phyloP scores from a whole-genome alignment of 2,113 vertebrate genomes.

The Pao palembangensis region DNA sequence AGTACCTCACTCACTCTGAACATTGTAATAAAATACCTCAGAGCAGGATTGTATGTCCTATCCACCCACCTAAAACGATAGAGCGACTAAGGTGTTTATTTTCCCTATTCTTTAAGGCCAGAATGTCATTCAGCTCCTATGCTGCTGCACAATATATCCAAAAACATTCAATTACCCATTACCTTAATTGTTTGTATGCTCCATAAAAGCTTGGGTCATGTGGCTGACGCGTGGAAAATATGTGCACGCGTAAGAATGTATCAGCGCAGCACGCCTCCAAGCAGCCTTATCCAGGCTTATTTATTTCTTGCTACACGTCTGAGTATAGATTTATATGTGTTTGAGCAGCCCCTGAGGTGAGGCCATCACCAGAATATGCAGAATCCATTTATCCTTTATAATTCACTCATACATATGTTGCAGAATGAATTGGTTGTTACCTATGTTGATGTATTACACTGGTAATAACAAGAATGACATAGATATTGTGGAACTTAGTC shows the following conservation, averaged over 20 bases:
- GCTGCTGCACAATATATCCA: conserved; percentile 26
- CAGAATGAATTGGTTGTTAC: too few species aligned
- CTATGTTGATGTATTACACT: too few species aligned
- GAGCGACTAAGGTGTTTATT: conserved; percentile 46
- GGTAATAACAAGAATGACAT: too few species aligned
- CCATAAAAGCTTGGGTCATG: not conserved
- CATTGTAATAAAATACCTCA: conserved; percentile 25
- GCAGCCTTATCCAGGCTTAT: not conserved
- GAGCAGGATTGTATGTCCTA: conserved; percentile 8
- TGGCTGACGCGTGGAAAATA: conserved; percentile 18
- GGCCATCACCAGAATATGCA: not conserved
- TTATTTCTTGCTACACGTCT: not conserved
- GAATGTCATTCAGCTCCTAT: conserved; percentile 23
- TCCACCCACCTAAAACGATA: conserved; percentile 18
- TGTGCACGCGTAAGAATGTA: conserved; percentile 1
- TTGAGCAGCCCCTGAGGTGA: conserved; percentile 1
- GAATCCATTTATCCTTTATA: too few species aligned
- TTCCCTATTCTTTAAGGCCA: conserved; percentile 45
- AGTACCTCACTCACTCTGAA: conserved; percentile 14
- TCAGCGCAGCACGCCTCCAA: not conserved
- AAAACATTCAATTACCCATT: conserved; percentile 16
- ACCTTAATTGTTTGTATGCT: not conserved
- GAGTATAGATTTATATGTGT: not conserved
- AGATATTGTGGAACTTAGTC: too few species aligned
- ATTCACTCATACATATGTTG: too few species aligned